phyloP scores from a whole-genome alignment of 1,140 invertebrate species.

The Atta cephalotes region DNA sequence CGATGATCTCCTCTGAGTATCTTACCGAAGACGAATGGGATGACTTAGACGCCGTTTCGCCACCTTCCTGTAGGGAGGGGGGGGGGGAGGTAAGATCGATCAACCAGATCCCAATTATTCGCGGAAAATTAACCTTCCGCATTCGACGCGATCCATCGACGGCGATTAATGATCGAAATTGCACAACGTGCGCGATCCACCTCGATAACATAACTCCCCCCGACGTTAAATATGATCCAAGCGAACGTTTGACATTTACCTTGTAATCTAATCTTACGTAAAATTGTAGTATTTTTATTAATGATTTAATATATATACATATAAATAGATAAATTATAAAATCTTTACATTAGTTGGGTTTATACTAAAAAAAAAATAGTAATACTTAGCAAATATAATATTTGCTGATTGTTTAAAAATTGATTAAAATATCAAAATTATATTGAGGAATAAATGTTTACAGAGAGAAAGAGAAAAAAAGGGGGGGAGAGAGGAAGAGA shows the following conservation, averaged over 20 bases:
- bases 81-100: conserved; percentile 79
- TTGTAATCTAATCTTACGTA: neutral
- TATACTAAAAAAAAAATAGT: neutral
- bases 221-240: conserved; percentile 46
- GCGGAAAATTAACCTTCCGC: conserved; percentile 82
- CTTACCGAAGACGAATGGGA: conserved; percentile 85
- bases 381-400: neutral
- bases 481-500: too few relatives aligned
- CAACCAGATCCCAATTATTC: conserved; percentile 84
- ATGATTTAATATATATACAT: neutral
- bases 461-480: too few relatives aligned
- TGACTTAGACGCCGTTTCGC: conserved; percentile 84
- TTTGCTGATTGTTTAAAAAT: neutral
- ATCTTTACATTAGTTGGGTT: neutral
- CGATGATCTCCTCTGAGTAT: conserved; percentile 85
- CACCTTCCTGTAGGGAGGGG: conserved; percentile 71
- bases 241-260: conserved; percentile 24
- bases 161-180: conserved; percentile 70
- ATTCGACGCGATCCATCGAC: conserved; percentile 72
- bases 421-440: neutral
- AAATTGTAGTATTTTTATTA: neutral
- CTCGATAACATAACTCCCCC: conserved; percentile 40
- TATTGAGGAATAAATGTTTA: neutral
- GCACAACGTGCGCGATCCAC: conserved; percentile 47
- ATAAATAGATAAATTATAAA: neutral